Evolutionary conservation across 2,797 vertebrate genomes (phyloP).

Genomic region (Megaceryle alcyon): DNA sequence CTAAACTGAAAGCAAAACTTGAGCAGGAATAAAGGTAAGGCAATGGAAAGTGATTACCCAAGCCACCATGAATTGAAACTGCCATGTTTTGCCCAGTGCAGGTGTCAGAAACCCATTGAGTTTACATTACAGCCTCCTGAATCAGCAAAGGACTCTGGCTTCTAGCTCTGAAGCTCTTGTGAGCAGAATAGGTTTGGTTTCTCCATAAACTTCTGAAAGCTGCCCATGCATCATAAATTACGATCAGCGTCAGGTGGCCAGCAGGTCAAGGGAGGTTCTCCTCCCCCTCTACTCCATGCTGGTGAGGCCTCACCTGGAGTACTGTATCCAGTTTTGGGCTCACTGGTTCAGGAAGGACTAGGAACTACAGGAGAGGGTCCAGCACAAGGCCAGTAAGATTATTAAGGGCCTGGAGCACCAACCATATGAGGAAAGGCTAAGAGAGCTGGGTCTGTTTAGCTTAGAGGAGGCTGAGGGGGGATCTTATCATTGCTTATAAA

Average conservation of each 20-base stretch:
- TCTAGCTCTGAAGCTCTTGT: not conserved
- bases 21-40: slow-evolving; percentile 4
- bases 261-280: too few relatives aligned
- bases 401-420: too few relatives aligned
- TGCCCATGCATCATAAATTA: rapidly evolving
- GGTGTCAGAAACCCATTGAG: slow-evolving; percentile 24
- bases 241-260: not conserved
- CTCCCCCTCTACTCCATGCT: too few relatives aligned
- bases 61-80: slow-evolving; percentile 54
- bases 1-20: slow-evolving; percentile 67
- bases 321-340: too few relatives aligned
- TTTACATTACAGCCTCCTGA: not conserved
- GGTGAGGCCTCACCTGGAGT: too few relatives aligned
- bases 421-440: too few relatives aligned
- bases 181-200: not conserved
- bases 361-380: too few relatives aligned
- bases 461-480: too few relatives aligned
- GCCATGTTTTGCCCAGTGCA: not conserved
- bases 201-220: not conserved
- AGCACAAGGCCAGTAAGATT: too few relatives aligned
- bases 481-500: too few relatives aligned
- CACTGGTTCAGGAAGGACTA: too few relatives aligned
- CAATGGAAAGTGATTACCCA: slow-evolving; percentile 62
- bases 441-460: too few relatives aligned
- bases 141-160: not conserved